These are phyloP conservation scores for Rosalia funebris DNA, from an alignment of 2,888 invertebrate species.

Conservation along the genomic window DNA sequence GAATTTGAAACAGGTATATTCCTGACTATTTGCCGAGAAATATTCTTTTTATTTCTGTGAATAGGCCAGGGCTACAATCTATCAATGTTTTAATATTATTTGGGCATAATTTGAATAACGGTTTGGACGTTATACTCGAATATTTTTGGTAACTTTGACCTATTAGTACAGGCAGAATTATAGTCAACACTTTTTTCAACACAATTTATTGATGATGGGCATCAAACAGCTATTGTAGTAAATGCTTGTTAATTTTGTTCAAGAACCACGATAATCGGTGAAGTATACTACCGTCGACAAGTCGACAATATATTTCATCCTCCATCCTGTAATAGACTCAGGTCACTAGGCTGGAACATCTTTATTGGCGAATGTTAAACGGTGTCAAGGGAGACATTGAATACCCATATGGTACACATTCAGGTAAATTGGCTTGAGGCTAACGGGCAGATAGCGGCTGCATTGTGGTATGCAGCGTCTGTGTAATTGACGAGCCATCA, in stretches of 20 bases:
- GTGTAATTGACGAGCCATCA: not conserved
- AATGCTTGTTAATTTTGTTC: not conserved
- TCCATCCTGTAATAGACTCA: not conserved
- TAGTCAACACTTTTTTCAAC: no score
- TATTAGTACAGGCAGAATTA: no score
- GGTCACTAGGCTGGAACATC: not conserved
- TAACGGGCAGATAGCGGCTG: not conserved
- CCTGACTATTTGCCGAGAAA: no score
- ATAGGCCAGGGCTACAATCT: no score
- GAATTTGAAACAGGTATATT: no score
- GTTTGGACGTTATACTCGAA: no score
- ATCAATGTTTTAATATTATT: no score
- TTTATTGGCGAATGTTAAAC: not conserved
- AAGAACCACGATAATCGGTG: not conserved
- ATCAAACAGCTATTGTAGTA: not conserved
- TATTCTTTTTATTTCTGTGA: no score
- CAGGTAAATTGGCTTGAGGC: not conserved
- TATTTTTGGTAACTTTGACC: no score
- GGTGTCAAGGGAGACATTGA: not conserved
- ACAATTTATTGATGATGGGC: not conserved
- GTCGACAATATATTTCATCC: not conserved
- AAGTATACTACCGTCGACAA: not conserved
- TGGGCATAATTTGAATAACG: no score
- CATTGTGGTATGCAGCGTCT: not conserved
- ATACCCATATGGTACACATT: not conserved